Evolutionary conservation across 2,888 invertebrate species (phyloP).

Genomic region (Trissonchulus latispiculum): DNA sequence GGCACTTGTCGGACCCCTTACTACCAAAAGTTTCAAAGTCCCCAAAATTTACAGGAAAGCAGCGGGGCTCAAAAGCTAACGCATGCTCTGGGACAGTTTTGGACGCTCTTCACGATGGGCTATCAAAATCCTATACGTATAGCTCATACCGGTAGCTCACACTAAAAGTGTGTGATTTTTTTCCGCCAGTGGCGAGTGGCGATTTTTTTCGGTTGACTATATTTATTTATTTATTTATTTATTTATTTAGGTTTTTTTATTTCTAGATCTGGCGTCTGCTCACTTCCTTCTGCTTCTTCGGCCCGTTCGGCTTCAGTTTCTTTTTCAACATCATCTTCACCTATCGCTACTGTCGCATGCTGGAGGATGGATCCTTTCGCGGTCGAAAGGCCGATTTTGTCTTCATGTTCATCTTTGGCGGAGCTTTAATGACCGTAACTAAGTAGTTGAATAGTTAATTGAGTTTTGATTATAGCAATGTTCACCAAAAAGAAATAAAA

Average conservation of each 20-base stretch:
- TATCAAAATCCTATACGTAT: too few relatives aligned
- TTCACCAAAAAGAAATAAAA: too few relatives aligned
- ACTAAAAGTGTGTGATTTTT: background rate
- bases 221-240: background rate
- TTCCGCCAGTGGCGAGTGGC: too few relatives aligned
- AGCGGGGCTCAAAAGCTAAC: too few relatives aligned
- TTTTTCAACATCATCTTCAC: conserved; percentile 99
- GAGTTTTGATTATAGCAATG: too few relatives aligned
- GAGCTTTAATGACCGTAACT: conserved; percentile 64
- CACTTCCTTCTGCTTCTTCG: conserved; percentile 95
- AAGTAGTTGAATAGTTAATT: too few relatives aligned
- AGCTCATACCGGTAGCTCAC: too few relatives aligned
- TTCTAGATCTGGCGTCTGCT: conserved; percentile 80
- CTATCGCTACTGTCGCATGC: conserved; percentile 94
- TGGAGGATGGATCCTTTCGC: conserved; percentile 95
- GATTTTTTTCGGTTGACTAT: too few relatives aligned
- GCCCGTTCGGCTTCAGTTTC: conserved; percentile 94
- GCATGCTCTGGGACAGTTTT: too few relatives aligned
- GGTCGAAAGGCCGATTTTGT: conserved; percentile 94
- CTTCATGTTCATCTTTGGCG: conserved; percentile 91
- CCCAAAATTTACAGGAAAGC: background rate
- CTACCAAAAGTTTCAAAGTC: background rate
- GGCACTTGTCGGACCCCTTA: too few relatives aligned
- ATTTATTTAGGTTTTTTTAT: background rate
- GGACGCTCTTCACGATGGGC: too few relatives aligned